Conservation (phyloP, 2,113 vertebrate species). For the Apteryx owenii region DNA sequence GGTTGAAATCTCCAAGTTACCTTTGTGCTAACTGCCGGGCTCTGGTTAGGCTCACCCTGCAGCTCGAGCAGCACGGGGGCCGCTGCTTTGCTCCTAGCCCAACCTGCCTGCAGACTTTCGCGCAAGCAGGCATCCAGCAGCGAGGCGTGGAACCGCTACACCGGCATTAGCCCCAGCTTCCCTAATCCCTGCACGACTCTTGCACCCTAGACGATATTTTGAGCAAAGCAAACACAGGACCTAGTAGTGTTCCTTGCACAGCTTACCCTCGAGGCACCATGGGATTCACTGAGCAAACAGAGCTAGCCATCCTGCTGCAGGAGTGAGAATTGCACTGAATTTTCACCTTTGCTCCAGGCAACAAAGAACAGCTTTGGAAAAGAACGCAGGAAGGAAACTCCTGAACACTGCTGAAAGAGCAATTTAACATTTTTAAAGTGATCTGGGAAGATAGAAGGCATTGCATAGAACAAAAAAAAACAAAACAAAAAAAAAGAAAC, state of each 20-base stretch:
- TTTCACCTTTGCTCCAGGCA: neutral
- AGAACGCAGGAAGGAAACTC: neutral
- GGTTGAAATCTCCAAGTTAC: neutral
- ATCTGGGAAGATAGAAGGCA: neutral
- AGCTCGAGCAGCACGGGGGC: neutral
- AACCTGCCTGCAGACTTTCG: neutral
- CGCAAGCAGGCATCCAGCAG: accelerated
- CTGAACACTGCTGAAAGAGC: neutral
- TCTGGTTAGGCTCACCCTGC: neutral
- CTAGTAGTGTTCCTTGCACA: accelerated
- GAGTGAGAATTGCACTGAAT: neutral
- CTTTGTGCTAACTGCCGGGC: neutral
- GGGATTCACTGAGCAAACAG: neutral
- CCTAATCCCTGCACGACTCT: neutral
- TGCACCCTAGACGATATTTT: neutral
- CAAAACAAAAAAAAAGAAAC: neutral
- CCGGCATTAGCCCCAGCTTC: neutral
- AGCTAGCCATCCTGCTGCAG: neutral
- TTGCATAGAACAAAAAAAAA: neutral
- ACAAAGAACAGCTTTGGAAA: neutral
- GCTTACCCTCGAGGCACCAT: neutral
- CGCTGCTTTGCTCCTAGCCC: neutral
- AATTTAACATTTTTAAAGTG: neutral
- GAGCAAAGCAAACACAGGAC: too few relatives aligned
- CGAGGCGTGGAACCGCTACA: neutral